Evolutionary conservation across 2,113 vertebrate species (phyloP).

Genomic region (Atractosteus spatula): DNA sequence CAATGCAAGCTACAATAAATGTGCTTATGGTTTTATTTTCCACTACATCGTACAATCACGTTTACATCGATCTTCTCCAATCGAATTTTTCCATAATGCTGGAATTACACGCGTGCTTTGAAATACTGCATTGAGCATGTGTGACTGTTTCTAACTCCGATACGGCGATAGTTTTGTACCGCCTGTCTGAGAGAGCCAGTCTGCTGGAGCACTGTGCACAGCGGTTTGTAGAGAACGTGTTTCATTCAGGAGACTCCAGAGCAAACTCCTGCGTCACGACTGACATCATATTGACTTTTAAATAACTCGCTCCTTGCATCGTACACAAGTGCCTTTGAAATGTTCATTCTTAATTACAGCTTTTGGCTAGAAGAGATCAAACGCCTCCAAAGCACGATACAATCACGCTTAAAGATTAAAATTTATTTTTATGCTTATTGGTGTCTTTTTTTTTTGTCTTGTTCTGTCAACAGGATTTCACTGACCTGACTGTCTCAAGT

Average conservation of each 20-base stretch:
- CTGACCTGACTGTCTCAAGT: constrained; percentile 79
- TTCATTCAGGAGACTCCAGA: constrained; percentile 85
- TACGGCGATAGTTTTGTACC: too few species aligned
- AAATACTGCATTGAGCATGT: too few species aligned
- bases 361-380: constrained; percentile 18
- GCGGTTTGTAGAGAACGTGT: constrained; percentile 30
- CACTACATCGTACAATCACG: too few species aligned
- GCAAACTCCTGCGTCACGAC: constrained; percentile 75
- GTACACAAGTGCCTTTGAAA: constrained; percentile 9
- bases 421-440: too few species aligned
- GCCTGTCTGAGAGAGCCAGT: too few species aligned
- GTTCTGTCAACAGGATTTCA: constrained; percentile 75
- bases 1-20: too few species aligned
- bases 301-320: constrained; percentile 58
- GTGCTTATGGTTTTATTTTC: too few species aligned
- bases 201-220: too few species aligned
- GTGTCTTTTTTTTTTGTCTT: constrained; percentile 12
- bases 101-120: too few species aligned
- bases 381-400: constrained; percentile 4
- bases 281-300: constrained; percentile 84
- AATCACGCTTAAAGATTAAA: constrained; percentile 12
- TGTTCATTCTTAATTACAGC: constrained; percentile 39
- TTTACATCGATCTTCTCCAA: too few species aligned
- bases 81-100: too few species aligned
- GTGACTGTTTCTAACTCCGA: too few species aligned